Evolutionary conservation across 2,888 invertebrate genomes (phyloP).

Genomic region (Ochropleura plecta): DNA sequence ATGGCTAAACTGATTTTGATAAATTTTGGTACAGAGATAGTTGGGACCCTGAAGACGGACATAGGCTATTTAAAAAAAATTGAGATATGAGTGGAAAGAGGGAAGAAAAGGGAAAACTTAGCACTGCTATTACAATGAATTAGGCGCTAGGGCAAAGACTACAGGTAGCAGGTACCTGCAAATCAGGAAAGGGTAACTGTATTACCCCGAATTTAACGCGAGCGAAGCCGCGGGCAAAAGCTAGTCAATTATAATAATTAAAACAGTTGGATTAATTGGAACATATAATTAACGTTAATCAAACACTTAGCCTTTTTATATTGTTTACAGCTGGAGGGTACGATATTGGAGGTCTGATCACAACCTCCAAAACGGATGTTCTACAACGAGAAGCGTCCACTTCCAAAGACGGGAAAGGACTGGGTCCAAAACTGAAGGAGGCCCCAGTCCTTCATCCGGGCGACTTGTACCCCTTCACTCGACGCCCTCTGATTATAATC

Average conservation of each 20-base stretch:
- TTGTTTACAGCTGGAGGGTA: constrained; percentile 93
- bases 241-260: background rate
- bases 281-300: background rate
- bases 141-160: too few relatives aligned
- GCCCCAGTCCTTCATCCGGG: constrained; percentile 1
- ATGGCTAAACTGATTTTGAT: too few relatives aligned
- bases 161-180: too few relatives aligned
- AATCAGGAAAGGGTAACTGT: too few relatives aligned
- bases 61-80: too few relatives aligned
- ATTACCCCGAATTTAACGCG: too few relatives aligned
- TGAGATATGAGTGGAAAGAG: too few relatives aligned
- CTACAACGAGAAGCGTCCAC: constrained; percentile 84
- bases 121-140: too few relatives aligned
- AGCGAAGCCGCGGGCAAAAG: too few relatives aligned
- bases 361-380: constrained; percentile 95
- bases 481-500: background rate
- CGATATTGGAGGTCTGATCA: constrained; percentile 97
- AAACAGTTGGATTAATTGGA: background rate
- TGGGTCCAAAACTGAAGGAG: constrained; percentile 1
- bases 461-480: constrained; percentile 5
- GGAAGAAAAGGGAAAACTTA: too few relatives aligned
- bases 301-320: background rate
- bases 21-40: too few relatives aligned
- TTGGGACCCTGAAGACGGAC: too few relatives aligned
- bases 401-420: constrained; percentile 68